These are phyloP conservation scores for Hypsibius dujardini DNA, from an alignment of 1,140 invertebrate genomes.

Conservation along the genomic window DNA sequence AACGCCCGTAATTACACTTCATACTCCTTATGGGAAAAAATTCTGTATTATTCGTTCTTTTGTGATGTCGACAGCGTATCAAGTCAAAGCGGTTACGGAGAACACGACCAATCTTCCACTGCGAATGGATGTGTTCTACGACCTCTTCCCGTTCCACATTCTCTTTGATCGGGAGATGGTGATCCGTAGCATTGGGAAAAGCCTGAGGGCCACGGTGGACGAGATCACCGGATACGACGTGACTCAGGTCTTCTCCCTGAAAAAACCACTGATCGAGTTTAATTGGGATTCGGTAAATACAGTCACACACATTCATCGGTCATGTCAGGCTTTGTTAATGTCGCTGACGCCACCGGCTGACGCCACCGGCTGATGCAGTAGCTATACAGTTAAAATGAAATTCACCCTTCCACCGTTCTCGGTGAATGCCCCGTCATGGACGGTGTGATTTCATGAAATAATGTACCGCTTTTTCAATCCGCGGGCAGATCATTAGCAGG, in stretches of 20 bases:
- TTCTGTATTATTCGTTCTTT: neutral
- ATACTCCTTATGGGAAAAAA: no score
- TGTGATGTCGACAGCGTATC: neutral
- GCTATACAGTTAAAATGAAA: neutral
- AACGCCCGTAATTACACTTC: no score
- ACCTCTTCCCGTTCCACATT: constrained; percentile 93
- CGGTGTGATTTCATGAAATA: neutral
- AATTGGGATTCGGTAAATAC: constrained; percentile 72
- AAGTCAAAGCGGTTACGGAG: neutral
- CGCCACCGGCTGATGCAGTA: neutral
- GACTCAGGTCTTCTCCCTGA: constrained; percentile 69
- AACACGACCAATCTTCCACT: constrained; percentile 6
- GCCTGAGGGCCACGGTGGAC: constrained; percentile 70
- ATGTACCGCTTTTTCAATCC: constrained; percentile 18
- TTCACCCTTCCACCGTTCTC: neutral
- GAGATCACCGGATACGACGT: constrained; percentile 67
- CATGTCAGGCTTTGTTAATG: neutral
- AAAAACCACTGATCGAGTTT: constrained; percentile 74
- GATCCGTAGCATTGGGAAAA: constrained; percentile 70
- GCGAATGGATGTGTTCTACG: constrained; percentile 49
- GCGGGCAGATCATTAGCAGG: constrained; percentile 65
- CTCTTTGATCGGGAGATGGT: constrained; percentile 84
- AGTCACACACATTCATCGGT: no score
- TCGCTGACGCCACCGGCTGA: neutral
- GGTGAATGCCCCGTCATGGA: neutral